Base-by-base conservation (phyloP, 2,797 vertebrate species). In the Peromyscus attwateri region DNA sequence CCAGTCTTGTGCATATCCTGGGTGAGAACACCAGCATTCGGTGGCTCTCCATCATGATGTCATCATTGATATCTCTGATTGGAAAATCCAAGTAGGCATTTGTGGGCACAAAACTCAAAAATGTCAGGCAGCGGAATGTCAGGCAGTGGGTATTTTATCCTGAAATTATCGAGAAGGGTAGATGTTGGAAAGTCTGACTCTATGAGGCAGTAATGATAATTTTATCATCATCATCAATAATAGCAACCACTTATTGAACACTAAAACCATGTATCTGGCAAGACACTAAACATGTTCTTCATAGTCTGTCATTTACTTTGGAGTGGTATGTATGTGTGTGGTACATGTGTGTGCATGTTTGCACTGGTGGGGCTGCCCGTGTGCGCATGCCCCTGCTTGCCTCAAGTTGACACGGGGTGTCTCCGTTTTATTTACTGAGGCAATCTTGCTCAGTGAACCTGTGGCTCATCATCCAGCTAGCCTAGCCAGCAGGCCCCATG, bases 1-100 rank as follows among this genome's bases (percentile, higher is more conserved):
- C 99, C 99, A 99, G 98, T 99, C 99, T 70, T 99, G 99, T 23
- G 97, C 62, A 12, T 99, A 99, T 3, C 99, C 98, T 0, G 98
- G 98, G 75, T 99, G 99, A 68, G 97, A 98, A 96, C 99, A 99
- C 99, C 99, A 99, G 0, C 98, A 98, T 93, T 97, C 96, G 0
- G 96, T 0, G 0, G 97, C 87, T 49, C 87, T 96, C 6, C 98
- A 43, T 16, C 21, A 25, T 8, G 98, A 97, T 8, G 64, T 31
- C 57, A 92, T n/a, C 66, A 55, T 29, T 43, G 16, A 52, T 73
- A 31, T 40, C 66, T 31, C 70, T 40, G 52, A 31, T 8, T 75
- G 68, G 70, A 57, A 88, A 88, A n/a, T 37, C 66, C 34, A 19
- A 37, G 6, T 16, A 52, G 84, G 40, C 13, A 25, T 43, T 55